These are phyloP conservation scores for Corapipo altera DNA, from an alignment of 2,113 vertebrate genomes.

Conservation along the genomic window DNA sequence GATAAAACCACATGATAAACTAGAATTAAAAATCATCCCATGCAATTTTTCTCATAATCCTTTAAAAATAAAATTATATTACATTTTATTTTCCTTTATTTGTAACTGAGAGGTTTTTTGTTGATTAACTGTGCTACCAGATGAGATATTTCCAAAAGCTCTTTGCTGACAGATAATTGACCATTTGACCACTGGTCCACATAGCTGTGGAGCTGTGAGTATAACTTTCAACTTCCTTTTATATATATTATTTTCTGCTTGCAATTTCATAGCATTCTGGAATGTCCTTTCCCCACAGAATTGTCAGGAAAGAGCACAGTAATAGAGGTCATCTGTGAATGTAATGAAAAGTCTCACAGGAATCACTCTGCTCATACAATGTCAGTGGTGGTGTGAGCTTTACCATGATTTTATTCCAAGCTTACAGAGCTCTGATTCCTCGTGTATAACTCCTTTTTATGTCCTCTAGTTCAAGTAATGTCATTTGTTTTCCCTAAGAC, in stretches of 20 bases:
- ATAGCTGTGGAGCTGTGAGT: not conserved
- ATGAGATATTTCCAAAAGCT: not conserved
- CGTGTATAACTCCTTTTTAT: not conserved
- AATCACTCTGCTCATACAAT: not conserved
- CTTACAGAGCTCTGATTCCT: not conserved
- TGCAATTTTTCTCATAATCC: not conserved
- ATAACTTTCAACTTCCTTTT: not conserved
- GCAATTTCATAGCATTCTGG: not conserved
- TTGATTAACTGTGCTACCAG: not conserved
- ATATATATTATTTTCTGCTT: not conserved
- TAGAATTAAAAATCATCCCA: not conserved
- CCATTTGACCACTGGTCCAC: not conserved
- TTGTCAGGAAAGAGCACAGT: conserved; percentile 6
- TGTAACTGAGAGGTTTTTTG: not conserved
- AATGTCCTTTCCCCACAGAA: not conserved
- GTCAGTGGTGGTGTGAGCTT: not conserved
- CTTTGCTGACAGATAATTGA: conserved; percentile 13
- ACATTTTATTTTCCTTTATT: not conserved
- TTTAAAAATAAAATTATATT: not conserved
- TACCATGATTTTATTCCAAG: conserved; percentile 9
- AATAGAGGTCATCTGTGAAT: conserved; percentile 47
- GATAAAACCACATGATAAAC: not conserved
- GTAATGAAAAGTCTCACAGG: conserved; percentile 37
- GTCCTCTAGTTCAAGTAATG: not conserved
- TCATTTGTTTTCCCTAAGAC: not conserved